A percentile compares a stretch with the other conserved stretches of the same genome.
phyloP scores from a whole-genome alignment of 2,888 invertebrate genomes.

The Drosophila anceps region DNA sequence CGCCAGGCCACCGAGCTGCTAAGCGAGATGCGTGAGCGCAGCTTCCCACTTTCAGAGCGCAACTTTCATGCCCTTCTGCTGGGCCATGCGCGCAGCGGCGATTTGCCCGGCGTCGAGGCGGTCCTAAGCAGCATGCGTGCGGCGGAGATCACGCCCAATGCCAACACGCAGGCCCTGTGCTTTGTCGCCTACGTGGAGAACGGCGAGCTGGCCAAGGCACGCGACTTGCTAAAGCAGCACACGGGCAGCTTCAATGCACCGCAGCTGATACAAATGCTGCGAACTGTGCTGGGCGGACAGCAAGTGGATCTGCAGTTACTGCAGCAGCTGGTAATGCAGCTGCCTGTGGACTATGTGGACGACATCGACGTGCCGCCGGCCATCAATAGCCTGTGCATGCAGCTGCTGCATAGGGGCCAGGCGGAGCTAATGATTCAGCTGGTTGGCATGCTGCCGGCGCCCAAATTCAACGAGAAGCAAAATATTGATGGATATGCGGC shows the following conservation, averaged over 20 bases:
- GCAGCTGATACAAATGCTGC: conserved; percentile 76
- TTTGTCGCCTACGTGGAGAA: conserved; percentile 86
- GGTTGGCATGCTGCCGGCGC: conserved; percentile 75
- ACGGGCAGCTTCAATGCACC: conserved; percentile 61
- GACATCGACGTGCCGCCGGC: conserved; percentile 73
- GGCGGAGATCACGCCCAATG: conserved; percentile 86
- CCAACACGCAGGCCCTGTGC: conserved; percentile 86
- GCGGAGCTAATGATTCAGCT: conserved; percentile 82
- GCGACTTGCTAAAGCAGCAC: conserved; percentile 63
- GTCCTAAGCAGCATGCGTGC: conserved; percentile 88
- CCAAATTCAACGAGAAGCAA: conserved; percentile 84
- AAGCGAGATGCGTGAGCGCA: conserved; percentile 87
- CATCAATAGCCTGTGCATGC: conserved; percentile 85
- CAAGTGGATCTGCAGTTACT: conserved; percentile 55
- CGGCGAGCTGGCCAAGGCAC: conserved; percentile 82
- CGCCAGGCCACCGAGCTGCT: conserved; percentile 87
- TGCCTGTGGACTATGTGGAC: conserved; percentile 75
- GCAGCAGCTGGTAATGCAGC: conserved; percentile 63
- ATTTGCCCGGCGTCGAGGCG: conserved; percentile 86
- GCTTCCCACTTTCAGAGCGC: conserved; percentile 87
- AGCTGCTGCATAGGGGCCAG: conserved; percentile 84
- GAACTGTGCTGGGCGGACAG: conserved; percentile 27
- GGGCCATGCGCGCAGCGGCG: conserved; percentile 86
- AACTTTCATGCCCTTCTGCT: conserved; percentile 88
- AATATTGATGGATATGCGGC: conserved; percentile 87